These are phyloP conservation scores for Hyposmocoma kahamanoa DNA, from an alignment of 1,140 invertebrate genomes.

Conservation along the genomic window DNA sequence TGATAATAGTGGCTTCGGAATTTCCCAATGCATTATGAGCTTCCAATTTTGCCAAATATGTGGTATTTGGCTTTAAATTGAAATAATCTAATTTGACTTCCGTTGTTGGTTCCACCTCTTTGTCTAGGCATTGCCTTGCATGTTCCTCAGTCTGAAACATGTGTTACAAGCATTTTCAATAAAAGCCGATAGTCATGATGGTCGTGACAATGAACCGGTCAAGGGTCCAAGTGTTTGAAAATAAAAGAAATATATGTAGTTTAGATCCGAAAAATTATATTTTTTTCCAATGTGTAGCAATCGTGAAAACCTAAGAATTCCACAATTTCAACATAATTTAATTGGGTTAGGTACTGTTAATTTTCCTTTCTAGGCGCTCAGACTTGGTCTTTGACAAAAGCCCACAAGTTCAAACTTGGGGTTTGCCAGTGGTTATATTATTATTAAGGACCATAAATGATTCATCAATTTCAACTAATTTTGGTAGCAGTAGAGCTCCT, in stretches of 20 bases:
- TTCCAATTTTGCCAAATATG: conserved; percentile 45
- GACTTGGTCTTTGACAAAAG: too few relatives aligned
- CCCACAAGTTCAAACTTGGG: too few relatives aligned
- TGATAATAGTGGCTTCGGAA: conserved; percentile 34
- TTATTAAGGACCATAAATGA: too few relatives aligned
- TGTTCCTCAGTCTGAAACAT: not conserved
- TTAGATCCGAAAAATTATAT: too few relatives aligned
- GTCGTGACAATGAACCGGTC: not conserved
- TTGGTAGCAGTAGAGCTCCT: too few relatives aligned
- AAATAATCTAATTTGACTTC: conserved; percentile 30
- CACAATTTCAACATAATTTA: not conserved
- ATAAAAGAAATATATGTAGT: not conserved
- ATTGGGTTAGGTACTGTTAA: too few relatives aligned
- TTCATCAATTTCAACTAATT: too few relatives aligned
- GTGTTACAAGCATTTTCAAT: not conserved
- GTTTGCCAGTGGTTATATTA: too few relatives aligned
- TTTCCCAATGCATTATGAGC: conserved; percentile 48
- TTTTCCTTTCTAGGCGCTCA: too few relatives aligned
- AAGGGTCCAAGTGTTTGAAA: not conserved
- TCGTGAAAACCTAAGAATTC: too few relatives aligned
- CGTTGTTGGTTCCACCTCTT: conserved; percentile 22
- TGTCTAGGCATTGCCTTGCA: conserved; percentile 5
- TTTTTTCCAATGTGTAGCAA: too few relatives aligned
- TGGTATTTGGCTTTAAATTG: conserved; percentile 35
- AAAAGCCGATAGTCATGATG: not conserved